phyloP scores from a whole-genome alignment of 2,888 invertebrate genomes.

The Synanthedon formicaeformis region DNA sequence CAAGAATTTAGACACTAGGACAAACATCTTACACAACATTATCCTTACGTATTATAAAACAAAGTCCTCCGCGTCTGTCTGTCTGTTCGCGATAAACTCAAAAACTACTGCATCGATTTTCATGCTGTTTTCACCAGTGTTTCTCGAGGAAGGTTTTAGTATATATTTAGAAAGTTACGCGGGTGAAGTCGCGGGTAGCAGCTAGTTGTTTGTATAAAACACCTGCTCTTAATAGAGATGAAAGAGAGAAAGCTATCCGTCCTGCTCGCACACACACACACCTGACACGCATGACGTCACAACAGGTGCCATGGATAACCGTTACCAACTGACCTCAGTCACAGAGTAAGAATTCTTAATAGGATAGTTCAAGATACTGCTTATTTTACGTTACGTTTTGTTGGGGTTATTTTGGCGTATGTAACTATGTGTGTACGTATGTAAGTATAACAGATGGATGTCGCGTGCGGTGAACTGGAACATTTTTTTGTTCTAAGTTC shows the following conservation, averaged over 20 bases:
- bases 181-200: too few species aligned
- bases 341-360: slow-evolving; percentile 16
- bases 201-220: not conserved
- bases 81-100: too few species aligned
- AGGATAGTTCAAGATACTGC: not conserved
- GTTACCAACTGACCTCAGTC: slow-evolving; percentile 16
- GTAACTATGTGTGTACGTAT: not conserved
- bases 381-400: not conserved
- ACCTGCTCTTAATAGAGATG: not conserved
- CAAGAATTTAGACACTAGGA: too few species aligned
- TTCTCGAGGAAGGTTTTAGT: too few species aligned
- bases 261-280: slow-evolving; percentile 13
- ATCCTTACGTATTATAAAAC: too few species aligned
- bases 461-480: slow-evolving; percentile 12
- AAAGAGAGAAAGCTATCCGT: slow-evolving; percentile 9
- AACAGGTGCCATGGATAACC: slow-evolving; percentile 33
- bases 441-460: slow-evolving; percentile 7
- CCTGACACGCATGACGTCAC: slow-evolving; percentile 33
- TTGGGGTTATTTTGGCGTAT: not conserved
- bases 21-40: too few species aligned
- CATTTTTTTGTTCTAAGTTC: slow-evolving; percentile 1
- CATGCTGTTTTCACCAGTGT: too few species aligned
- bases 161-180: too few species aligned
- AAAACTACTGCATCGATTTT: too few species aligned
- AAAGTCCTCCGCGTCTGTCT: too few species aligned